Base-by-base conservation (phyloP, 2,113 vertebrate genomes). In the Pseudopodoces humilis region DNA sequence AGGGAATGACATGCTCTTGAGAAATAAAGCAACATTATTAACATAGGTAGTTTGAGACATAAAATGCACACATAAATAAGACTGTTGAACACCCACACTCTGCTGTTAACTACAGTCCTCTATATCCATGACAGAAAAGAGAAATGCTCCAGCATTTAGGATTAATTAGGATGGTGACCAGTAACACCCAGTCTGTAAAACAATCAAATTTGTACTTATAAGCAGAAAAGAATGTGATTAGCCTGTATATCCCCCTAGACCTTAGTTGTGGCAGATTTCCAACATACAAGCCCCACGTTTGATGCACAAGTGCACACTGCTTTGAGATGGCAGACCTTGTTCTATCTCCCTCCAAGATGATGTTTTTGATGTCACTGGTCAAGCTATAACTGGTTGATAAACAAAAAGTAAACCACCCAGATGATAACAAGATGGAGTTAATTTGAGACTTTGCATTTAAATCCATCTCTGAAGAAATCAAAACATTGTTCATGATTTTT, bases 1-100 rank as follows among this genome's bases (percentile, higher is more conserved):
- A 69, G 99, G 99, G 96, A 98, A 99, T 69, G 98, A 95, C 99
- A 99, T 99, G 83, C 85, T 98, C 98, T 94, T 90, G 62, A 97
- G 90, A 91, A 88, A 97, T 7, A 94, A 76, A 78, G 76, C 17
- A 68, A 96, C 6, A 53, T 65, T 55, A 49, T 85, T 83, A 86
- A 35, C 1, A 1, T 18, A 64, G 7, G 33, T 4, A 39, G 37
- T 76, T 83, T 43, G 75, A 93, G 37, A 69, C 4, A 49, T 10
- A 46, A 0, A 5, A 18, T 3, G 4, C 27, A 58, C 20, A 60
- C 14, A 2, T 58, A 78, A 56, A 25, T 17, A 65, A n/a, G 21
- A 39, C 17, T 27, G 24, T 2, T n/a, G 18, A 90, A 76, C 20
- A 55, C 3, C 8, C 33, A 19, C 4, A 31, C 10, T 33, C 39